Conservation (phyloP, 2,888 invertebrate species). For the Neuroscelio doddi region DNA sequence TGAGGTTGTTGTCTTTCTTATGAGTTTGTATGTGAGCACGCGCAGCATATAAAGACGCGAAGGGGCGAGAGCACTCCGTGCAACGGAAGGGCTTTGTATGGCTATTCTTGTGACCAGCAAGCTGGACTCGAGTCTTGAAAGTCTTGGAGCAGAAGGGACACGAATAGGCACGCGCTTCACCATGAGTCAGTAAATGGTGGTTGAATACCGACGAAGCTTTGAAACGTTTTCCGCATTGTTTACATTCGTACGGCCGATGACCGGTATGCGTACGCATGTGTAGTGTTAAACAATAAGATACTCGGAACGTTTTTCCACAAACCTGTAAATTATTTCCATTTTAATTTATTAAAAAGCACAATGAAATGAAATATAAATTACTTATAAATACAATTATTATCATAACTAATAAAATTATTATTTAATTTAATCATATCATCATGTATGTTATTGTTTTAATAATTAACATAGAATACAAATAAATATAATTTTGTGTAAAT, state of each 20-base stretch:
- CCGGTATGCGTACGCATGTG: slow-evolving; percentile 88
- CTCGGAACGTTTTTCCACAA: slow-evolving; percentile 86
- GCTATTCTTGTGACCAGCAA: slow-evolving; percentile 86
- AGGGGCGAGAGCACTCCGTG: slow-evolving; percentile 81
- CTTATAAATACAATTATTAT: too few species aligned
- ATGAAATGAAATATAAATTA: too few species aligned
- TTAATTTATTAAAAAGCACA: too few species aligned
- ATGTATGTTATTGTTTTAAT: too few species aligned
- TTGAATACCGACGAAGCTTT: slow-evolving; percentile 87
- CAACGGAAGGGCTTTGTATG: slow-evolving; percentile 88
- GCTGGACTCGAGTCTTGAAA: slow-evolving; percentile 85
- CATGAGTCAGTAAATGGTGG: slow-evolving; percentile 84
- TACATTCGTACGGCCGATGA: slow-evolving; percentile 83
- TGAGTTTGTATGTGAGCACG: slow-evolving; percentile 85
- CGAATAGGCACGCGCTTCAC: slow-evolving; percentile 82
- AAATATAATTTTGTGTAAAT: too few species aligned
- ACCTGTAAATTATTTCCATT: slow-evolving; percentile 73
- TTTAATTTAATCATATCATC: too few species aligned
- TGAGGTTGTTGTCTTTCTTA: slow-evolving; percentile 79
- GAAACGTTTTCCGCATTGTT: slow-evolving; percentile 82
- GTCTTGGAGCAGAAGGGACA: slow-evolving; percentile 85
- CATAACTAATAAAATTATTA: too few species aligned
- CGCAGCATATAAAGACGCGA: slow-evolving; percentile 85
- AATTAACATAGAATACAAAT: too few species aligned
- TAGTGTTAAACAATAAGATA: slow-evolving; percentile 84